Percentiles rank a stretch among this genome's conserved stretches.
These are phyloP conservation scores for Zoanthus sansibaricus DNA, from an alignment of 92 coral and sea anemone species.

Conservation along the genomic window DNA sequence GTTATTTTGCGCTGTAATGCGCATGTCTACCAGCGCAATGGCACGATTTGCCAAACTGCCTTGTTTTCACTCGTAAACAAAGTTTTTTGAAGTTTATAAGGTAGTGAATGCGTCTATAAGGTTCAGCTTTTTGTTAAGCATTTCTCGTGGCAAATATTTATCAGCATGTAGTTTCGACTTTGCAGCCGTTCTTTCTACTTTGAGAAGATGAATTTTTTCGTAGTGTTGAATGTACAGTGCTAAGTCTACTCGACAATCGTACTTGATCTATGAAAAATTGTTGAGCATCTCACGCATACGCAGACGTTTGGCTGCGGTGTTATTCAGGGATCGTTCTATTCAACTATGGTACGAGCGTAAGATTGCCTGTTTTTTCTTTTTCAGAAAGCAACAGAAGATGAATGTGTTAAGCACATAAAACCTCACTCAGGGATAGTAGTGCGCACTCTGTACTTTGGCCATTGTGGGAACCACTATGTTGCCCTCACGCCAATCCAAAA, in stretches of 20 bases:
- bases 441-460: conserved; percentile 57
- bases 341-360: conserved; percentile 25
- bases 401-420: conserved; percentile 40
- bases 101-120: conserved; percentile 4
- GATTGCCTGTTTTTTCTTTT: conserved; percentile 21
- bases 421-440: conserved; percentile 51
- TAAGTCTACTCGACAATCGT: conserved; percentile 5
- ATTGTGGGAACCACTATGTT: conserved; percentile 58
- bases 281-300: conserved; percentile 6
- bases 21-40: conserved; percentile 9
- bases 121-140: conserved; percentile 4
- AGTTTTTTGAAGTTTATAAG: conserved; percentile 8
- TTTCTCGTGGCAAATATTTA: background rate
- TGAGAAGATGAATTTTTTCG: conserved; percentile 3
- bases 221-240: conserved; percentile 5
- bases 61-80: conserved; percentile 10
- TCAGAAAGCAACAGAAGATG: conserved; percentile 52
- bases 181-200: conserved; percentile 6
- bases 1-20: conserved; percentile 9
- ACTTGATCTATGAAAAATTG: conserved; percentile 2
- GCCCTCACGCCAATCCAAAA: conserved; percentile 40
- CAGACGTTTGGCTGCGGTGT: conserved; percentile 15
- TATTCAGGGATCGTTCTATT: conserved; percentile 21
- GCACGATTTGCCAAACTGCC: conserved; percentile 11
- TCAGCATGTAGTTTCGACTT: conserved; percentile 5